Percentiles rank a stretch among this genome's conserved stretches.
Evolutionary conservation across 2,888 invertebrate species (phyloP).

Genomic region (Melanargia galathea): DNA sequence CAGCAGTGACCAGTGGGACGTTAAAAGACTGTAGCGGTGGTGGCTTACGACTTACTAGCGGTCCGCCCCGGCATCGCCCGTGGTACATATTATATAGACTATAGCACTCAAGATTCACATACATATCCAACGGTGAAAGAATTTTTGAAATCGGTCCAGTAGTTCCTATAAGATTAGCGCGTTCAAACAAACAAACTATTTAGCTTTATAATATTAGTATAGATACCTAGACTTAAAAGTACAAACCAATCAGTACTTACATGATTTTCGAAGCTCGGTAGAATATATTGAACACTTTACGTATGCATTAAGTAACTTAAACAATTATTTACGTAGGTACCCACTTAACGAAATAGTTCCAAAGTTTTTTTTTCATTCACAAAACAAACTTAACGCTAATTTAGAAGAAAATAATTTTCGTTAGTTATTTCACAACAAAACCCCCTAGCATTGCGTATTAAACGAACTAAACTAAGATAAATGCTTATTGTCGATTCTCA

Average conservation of each 20-base stretch:
- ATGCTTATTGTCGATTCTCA: not conserved
- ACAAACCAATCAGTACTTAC: not conserved
- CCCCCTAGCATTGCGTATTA: slow-evolving; percentile 3
- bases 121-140: no score
- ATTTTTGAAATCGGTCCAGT: no score
- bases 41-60: no score
- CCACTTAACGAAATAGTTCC: not conserved
- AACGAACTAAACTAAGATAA: slow-evolving; percentile 8
- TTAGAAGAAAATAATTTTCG: not conserved
- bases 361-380: not conserved
- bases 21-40: no score
- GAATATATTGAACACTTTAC: not conserved
- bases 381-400: not conserved
- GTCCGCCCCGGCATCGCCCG: no score
- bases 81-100: no score
- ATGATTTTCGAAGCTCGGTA: not conserved
- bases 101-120: no score
- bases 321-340: not conserved
- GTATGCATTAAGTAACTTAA: not conserved
- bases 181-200: no score
- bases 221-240: not conserved
- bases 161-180: no score
- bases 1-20: no score
- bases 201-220: no score
- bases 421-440: not conserved